Conservation (phyloP, 2,797 vertebrate genomes). For the Siniperca obscura region DNA sequence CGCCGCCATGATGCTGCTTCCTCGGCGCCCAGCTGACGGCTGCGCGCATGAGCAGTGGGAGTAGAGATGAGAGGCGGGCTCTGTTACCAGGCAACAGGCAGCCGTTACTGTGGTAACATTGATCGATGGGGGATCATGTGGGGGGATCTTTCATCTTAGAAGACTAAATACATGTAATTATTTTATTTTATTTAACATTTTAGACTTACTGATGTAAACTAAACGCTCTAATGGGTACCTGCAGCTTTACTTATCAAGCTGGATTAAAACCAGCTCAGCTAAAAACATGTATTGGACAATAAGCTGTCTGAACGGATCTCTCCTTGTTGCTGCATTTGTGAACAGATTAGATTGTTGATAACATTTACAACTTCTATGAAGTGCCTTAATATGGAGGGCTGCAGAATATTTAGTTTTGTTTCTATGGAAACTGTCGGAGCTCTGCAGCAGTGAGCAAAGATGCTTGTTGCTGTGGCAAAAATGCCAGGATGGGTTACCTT, state of each 20-base stretch:
- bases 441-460: slow-evolving; percentile 61
- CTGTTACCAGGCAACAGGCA: slow-evolving; percentile 77
- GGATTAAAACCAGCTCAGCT: neutral
- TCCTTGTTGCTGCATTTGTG: neutral
- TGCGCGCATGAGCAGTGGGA: slow-evolving; percentile 72
- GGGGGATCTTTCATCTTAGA: neutral
- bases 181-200: neutral
- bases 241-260: neutral
- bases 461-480: slow-evolving; percentile 79
- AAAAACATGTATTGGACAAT: neutral
- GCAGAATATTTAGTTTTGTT: slow-evolving; percentile 68
- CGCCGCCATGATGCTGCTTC: slow-evolving; percentile 83
- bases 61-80: slow-evolving; percentile 16
- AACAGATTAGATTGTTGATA: neutral
- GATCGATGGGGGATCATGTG: slow-evolving; percentile 48
- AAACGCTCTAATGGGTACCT: neutral
- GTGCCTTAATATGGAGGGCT: slow-evolving; percentile 21
- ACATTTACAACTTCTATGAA: slow-evolving; percentile 10
- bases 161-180: neutral
- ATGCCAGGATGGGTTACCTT: slow-evolving; percentile 74
- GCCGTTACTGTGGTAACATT: slow-evolving; percentile 65
- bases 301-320: neutral
- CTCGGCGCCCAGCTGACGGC: slow-evolving; percentile 64
- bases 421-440: slow-evolving; percentile 80
- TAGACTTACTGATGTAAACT: neutral